Evolutionary conservation across 2,888 invertebrate species (phyloP), one percentile per base, ranked within the genome.

Genomic region (Tortricodes alternella): DNA sequence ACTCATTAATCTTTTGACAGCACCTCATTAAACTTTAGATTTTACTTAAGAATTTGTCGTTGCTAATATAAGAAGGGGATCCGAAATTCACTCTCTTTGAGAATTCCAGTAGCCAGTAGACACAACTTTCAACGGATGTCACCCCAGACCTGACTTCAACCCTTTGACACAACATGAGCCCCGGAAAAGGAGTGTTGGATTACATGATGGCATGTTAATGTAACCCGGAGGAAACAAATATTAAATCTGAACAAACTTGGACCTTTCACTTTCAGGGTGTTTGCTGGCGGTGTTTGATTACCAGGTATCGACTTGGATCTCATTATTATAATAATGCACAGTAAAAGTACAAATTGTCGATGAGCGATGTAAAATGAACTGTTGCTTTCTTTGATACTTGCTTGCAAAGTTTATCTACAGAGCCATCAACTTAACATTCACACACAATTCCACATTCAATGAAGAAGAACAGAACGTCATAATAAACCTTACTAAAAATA

Each of bases 51-150:
- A 24, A 9, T 9, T n/a, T 27, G 27, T 27, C 27, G n/a, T n/a
- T n/a, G n/a, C n/a, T n/a, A n/a, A 27, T 9, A 4, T 9, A 3
- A 27, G 11, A 29, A n/a, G 1, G 11, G 3, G 29, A n/a, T 4
- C 4, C 27, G 27, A n/a, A 3, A 3, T 1, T 5, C 8, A 11
- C n/a, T 11, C 29, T 16, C 29, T 11, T 24, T 37, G 37, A 16
- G 62, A 74, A 80, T 78, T 75, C 75, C 79, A 76, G 84, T 80
- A 83, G 85, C 73, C 35, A 59, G 3, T 59, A n/a, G n/a, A n/a
- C n/a, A 68, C 68, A 77, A 76, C 69, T 85, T 82, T 78, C 73
- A 63, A 78, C 83, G 86, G 87, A 88, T 85, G 88, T 88, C 83
- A 86, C 83, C 73, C 80, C 32, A 57, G 66, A 74, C 67, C 70